These are phyloP conservation scores for Phaetusa simplex DNA, from an alignment of 2,113 vertebrate species.

Conservation along the genomic window DNA sequence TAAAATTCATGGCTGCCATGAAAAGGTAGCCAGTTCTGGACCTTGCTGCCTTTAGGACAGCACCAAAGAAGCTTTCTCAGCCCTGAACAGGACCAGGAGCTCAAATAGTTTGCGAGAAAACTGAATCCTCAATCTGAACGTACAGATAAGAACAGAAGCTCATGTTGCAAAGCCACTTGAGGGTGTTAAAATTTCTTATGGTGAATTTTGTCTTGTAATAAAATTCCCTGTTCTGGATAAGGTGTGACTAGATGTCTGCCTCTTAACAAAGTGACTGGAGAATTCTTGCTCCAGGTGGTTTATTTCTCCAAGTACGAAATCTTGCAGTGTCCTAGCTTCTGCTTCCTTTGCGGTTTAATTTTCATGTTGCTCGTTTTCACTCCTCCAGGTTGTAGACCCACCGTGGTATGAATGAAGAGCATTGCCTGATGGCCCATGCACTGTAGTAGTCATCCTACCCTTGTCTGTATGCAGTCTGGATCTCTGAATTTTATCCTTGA, in stretches of 20 bases:
- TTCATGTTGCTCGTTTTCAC: background rate
- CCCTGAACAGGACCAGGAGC: background rate
- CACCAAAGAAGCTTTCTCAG: background rate
- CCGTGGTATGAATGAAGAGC: background rate
- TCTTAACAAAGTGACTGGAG: background rate
- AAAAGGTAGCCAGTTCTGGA: background rate
- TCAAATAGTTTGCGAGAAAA: background rate
- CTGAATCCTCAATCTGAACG: background rate
- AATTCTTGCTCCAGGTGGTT: background rate
- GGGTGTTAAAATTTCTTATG: background rate
- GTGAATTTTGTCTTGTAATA: background rate
- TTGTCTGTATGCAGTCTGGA: background rate
- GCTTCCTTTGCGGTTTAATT: background rate
- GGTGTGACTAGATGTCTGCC: background rate
- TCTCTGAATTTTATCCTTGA: background rate
- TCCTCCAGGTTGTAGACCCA: background rate
- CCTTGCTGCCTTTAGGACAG: background rate
- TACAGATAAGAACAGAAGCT: background rate
- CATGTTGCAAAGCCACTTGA: background rate
- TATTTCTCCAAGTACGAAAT: background rate
- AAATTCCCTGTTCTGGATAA: background rate
- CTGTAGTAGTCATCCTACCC: background rate
- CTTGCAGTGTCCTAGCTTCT: background rate
- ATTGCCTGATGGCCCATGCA: background rate
- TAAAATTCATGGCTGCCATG: background rate